Base-by-base conservation (phyloP, 1,140 invertebrate genomes). In the Drosophila kohkoa region DNA sequence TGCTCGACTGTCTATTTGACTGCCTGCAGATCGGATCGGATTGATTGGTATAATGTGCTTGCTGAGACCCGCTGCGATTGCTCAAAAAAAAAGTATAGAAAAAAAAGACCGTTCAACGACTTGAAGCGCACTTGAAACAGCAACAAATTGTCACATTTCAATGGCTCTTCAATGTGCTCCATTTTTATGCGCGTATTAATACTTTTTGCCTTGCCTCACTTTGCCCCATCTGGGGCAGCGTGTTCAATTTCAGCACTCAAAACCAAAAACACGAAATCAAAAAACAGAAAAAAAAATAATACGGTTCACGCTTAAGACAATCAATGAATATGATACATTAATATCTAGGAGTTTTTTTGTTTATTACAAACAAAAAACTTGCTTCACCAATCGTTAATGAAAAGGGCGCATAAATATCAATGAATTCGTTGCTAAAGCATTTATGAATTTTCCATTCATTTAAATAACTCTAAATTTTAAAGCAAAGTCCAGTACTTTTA, bases 121-220 rank as follows among this genome's bases (percentile, higher is more conserved):
- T 59, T 52, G 51, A 63, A 52, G 49, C 67, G 71, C 83, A 87
- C 82, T 87, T 87, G 77, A 87, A 43, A 69, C 62, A 67, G 66
- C 74, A 64, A 75, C 77, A 80, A 88, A 88, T 88, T 88, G 83
- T 88, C 83, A 87, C 83, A 83, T 89, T 88, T 88, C 80, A 88
- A 87, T 85, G 52, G 64, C 67, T 69, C 73, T 69, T 68, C 75
- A 73, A 85, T 85, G 74, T 69, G 77, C 81, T 79, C 81, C 77
- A 83, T 81, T 85, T 82, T 60, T 48, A 25, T 38, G 77, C 71
- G 55, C 71, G 64, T 73, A 67, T 65, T 79, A 74, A 73, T 81
- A 76, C 63, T 75, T 63, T 75, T 52, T 30, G 72, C 66, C 72
- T 75, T 75, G 72, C 58, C 57, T 25, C 46, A 70, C 58, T 70